Percentiles rank a stretch among this genome's conserved stretches.
These are phyloP conservation scores for Numida meleagris DNA, from an alignment of 2,113 vertebrate species.

Conservation along the genomic window DNA sequence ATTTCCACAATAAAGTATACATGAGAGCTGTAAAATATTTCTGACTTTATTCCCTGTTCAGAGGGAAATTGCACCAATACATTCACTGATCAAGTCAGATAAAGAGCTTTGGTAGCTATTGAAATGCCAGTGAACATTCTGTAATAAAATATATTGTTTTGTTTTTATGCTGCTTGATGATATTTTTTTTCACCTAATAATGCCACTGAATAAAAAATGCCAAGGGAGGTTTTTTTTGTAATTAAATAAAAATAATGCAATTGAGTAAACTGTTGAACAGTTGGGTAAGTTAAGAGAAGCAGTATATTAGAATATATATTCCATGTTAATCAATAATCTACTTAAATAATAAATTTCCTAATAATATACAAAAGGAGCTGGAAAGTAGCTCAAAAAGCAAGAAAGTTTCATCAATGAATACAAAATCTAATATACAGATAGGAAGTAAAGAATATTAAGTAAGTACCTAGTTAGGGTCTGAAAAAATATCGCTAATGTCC, in stretches of 20 bases:
- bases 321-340: neutral
- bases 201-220: neutral
- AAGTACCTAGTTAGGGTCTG: neutral
- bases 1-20: neutral
- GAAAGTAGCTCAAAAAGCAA: neutral
- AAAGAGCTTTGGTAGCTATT: neutral
- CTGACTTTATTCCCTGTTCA: neutral
- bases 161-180: accelerated
- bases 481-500: neutral
- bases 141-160: neutral
- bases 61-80: neutral
- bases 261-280: neutral
- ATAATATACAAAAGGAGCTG: neutral
- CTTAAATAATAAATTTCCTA: neutral
- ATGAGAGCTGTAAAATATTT: neutral
- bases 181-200: neutral
- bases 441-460: neutral
- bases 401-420: neutral
- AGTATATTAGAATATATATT: neutral
- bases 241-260: neutral
- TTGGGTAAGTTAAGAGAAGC: neutral
- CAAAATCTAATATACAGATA: neutral
- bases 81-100: neutral
- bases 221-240: neutral
- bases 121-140: neutral